phyloP scores from a whole-genome alignment of 2,888 invertebrate species.

The Spatulosminthurus flaviceps region DNA sequence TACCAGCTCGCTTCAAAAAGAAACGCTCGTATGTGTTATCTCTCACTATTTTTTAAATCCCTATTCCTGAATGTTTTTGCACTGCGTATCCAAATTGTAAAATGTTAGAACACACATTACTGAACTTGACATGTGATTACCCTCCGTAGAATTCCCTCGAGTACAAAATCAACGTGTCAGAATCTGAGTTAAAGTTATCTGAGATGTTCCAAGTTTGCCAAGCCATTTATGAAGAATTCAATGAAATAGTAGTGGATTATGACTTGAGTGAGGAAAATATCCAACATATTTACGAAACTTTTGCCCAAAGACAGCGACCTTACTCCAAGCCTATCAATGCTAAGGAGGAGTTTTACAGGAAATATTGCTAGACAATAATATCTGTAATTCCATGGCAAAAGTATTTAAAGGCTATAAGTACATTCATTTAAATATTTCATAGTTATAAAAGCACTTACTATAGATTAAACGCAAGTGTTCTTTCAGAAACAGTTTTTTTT shows the following conservation, averaged over 20 bases:
- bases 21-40: not conserved
- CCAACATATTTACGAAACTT: not conserved
- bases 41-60: no score
- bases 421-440: no score
- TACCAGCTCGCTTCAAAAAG: not conserved
- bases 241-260: conserved; percentile 12
- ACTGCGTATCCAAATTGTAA: no score
- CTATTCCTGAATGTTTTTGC: no score
- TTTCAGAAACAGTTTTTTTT: no score
- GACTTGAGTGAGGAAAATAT: conserved; percentile 24
- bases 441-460: no score
- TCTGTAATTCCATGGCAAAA: no score
- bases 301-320: conserved; percentile 27
- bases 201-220: conserved; percentile 15
- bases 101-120: not conserved
- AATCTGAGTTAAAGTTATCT: not conserved
- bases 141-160: conserved; percentile 25
- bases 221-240: not conserved
- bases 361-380: conserved; percentile 21
- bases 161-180: conserved; percentile 15
- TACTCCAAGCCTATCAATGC: conserved; percentile 2
- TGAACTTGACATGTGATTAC: not conserved
- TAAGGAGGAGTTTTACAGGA: conserved; percentile 33
- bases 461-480: no score
- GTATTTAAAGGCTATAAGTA: no score